phyloP scores from a whole-genome alignment of 2,797 vertebrate genomes.

The Myotis daubentonii region DNA sequence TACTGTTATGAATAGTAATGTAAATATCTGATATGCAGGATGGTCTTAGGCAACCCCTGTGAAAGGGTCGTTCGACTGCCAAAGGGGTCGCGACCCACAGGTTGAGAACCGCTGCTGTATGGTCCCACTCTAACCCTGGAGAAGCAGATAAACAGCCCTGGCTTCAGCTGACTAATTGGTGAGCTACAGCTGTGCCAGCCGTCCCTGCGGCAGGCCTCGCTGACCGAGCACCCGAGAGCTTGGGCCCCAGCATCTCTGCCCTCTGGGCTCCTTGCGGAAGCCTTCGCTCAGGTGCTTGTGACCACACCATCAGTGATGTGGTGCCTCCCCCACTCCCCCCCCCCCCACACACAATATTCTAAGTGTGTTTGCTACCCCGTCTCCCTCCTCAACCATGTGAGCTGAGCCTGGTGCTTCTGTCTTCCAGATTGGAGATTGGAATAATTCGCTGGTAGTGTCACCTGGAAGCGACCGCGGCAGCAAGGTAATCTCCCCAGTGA shows the following conservation, averaged over 20 bases:
- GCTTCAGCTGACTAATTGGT: neutral
- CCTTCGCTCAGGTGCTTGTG: neutral
- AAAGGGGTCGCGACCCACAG: no score
- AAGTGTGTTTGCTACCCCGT: rapidly evolving
- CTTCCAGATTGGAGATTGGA: no score
- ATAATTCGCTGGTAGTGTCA: neutral
- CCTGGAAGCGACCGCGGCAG: rapidly evolving
- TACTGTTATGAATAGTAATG: no score
- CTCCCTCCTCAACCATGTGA: neutral
- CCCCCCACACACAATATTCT: neutral
- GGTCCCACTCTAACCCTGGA: neutral
- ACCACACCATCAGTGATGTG: neutral
- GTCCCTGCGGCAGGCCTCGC: neutral
- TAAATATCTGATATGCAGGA: no score
- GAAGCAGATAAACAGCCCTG: neutral
- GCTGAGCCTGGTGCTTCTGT: neutral
- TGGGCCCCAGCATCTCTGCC: neutral
- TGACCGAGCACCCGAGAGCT: neutral
- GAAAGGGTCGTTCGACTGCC: no score
- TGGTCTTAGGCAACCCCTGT: no score
- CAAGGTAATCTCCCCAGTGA: neutral
- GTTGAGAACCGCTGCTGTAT: no score
- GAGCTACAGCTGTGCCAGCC: neutral
- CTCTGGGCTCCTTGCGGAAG: neutral
- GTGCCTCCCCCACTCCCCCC: rapidly evolving